Conservation (phyloP, 2,888 invertebrate genomes). For the Neuroscelio doddi region DNA sequence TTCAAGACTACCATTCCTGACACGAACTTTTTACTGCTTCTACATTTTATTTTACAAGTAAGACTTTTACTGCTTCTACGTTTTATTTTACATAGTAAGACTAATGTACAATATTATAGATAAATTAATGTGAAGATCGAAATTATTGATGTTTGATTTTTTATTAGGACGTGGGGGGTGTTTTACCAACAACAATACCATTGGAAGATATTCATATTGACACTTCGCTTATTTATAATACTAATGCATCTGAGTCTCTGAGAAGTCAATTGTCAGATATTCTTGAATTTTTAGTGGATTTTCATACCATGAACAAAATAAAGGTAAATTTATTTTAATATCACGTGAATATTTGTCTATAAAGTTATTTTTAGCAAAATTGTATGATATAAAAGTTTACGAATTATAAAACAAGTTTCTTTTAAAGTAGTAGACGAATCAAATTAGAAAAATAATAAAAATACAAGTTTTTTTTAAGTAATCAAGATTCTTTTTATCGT, state of each 20-base stretch:
- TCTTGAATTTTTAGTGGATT: constrained; percentile 95
- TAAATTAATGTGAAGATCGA: too few species aligned
- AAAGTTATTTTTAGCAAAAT: too few species aligned
- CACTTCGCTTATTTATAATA: constrained; percentile 77
- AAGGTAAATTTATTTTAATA: too few species aligned
- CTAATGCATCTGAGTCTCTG: constrained; percentile 96
- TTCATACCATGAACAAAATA: constrained; percentile 74
- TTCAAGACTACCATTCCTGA: constrained; percentile 97
- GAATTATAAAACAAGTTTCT: too few species aligned
- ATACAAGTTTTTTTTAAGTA: too few species aligned
- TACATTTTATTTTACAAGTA: constrained; percentile 89
- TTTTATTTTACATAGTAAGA: background rate
- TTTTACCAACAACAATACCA: constrained; percentile 84
- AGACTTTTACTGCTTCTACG: too few species aligned
- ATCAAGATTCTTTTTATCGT: too few species aligned
- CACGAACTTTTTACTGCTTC: constrained; percentile 92
- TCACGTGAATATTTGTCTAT: too few species aligned
- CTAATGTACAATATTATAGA: background rate
- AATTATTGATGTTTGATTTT: background rate
- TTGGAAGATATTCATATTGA: constrained; percentile 74
- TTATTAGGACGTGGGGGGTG: constrained; percentile 87
- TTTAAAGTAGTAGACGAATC: too few species aligned
- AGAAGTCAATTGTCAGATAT: constrained; percentile 93
- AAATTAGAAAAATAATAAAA: too few species aligned
- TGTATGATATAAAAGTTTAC: too few species aligned